Evolutionary conservation across 1,140 invertebrate genomes (phyloP).

Genomic region (Spodoptera litura): DNA sequence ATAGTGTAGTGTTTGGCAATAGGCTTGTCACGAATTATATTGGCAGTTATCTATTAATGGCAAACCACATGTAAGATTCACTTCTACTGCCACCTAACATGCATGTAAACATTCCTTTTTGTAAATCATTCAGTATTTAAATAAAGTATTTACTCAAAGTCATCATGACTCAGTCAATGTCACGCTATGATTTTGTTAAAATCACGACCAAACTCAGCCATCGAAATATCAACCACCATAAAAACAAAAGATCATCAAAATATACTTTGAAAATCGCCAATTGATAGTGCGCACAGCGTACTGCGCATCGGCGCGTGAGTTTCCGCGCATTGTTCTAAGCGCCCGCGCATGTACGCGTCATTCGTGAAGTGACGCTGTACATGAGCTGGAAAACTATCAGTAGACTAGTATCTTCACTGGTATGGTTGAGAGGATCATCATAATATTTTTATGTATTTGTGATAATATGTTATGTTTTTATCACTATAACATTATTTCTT

Average conservation of each 20-base stretch:
- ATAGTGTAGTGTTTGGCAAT: no score
- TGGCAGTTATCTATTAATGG: no score
- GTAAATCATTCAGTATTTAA: no score
- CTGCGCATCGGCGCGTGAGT: constrained; percentile 39
- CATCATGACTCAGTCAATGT: background rate
- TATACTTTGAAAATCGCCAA: constrained; percentile 43
- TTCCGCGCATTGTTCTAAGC: constrained; percentile 51
- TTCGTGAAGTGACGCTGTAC: constrained; percentile 17
- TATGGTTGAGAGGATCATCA: no score
- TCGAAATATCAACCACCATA: background rate
- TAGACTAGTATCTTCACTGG: background rate
- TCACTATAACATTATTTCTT: no score
- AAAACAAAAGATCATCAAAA: constrained; percentile 46
- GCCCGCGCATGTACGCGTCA: constrained; percentile 20
- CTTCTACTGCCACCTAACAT: no score
- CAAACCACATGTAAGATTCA: no score
- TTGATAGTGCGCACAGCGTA: constrained; percentile 17
- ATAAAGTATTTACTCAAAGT: background rate
- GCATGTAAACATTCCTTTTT: no score
- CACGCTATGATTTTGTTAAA: background rate
- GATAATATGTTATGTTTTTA: no score
- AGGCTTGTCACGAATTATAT: no score
- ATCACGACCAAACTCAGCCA: background rate
- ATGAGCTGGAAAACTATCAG: constrained; percentile 3
- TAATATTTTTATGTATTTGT: no score